A percentile compares a stretch with the other conserved stretches of the same genome.
phyloP scores from a whole-genome alignment of 2,113 vertebrate genomes.

The Corydoras sp. region DNA sequence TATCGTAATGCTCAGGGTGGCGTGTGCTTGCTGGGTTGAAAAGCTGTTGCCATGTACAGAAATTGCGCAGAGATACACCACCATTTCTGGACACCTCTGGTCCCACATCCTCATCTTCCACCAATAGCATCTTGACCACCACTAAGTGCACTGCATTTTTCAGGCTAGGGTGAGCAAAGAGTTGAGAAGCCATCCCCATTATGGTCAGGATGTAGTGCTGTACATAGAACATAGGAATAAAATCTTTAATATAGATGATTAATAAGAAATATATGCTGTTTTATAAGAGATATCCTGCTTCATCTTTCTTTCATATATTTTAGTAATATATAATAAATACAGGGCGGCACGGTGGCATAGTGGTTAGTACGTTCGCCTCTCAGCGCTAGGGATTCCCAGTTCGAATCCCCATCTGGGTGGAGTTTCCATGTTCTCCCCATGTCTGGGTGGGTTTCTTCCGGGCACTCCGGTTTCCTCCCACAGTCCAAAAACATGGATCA shows the following conservation, averaged over 20 bases:
- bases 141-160: constrained; percentile 74
- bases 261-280: too few relatives aligned
- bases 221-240: constrained; percentile 1
- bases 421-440: too few relatives aligned
- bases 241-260: not conserved
- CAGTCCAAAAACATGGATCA: too few relatives aligned
- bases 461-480: too few relatives aligned
- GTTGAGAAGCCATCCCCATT: constrained; percentile 72
- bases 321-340: too few relatives aligned
- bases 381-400: too few relatives aligned
- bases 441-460: too few relatives aligned
- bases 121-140: constrained; percentile 77
- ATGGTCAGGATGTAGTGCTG: constrained; percentile 79
- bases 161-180: constrained; percentile 81
- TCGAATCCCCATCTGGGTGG: too few relatives aligned
- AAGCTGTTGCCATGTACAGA: constrained; percentile 77
- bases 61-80: constrained; percentile 72
- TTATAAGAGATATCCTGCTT: too few relatives aligned
- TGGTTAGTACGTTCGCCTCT: too few relatives aligned
- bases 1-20: constrained; percentile 79
- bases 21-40: constrained; percentile 74
- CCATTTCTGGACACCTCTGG: constrained; percentile 74
- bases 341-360: too few relatives aligned
- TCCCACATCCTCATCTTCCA: constrained; percentile 67
- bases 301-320: too few relatives aligned